Base-by-base conservation (phyloP, 2,113 vertebrate species). In the Lophius piscatorius region DNA sequence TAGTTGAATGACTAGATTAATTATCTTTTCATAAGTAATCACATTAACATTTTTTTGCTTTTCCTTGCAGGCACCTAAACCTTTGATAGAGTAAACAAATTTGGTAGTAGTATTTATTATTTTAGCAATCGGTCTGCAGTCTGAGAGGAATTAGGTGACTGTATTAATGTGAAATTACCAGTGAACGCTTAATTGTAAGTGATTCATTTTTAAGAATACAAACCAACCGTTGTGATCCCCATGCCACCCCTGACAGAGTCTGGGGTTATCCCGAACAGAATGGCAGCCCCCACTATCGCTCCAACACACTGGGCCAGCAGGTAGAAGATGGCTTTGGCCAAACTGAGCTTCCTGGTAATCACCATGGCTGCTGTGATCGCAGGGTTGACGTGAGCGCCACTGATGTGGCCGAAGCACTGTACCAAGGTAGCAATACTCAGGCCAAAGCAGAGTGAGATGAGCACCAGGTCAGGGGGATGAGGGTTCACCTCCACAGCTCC, bases 341-440 rank as follows among this genome's bases (percentile, higher is more conserved):
- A 87, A 80, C 93, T 96, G 52, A 96, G 93, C 89, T 94, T 95
- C 74, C 90, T 85, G 0, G 93, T 94, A 83, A 93, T 94, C 64
- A 96, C 88, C 94, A 96, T 94, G 9, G 94, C 95, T 58, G 90
- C 88, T 0, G 95, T 96, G 42, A 97, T 93, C 0, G 94, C 95
- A 0, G 95, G 95, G 76, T 96, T 96, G 74, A 97, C 90, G 82
- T 97, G 95, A 44, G 92, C 95, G 0, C 95, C 95, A 0, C 95
- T 96, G 87, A 96, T 93, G 80, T 96, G 95, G 5, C 93, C 93
- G 0, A 97, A 94, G 82, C 94, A 95, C 68, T 97, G 95, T 28
- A 94, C 93, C 88, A 96, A 92, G 16, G 94, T 96, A 2, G 94
- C 93, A 23, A 96, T 95, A 87, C 93, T 94, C 63, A 97, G 92